Evolutionary conservation across 2,113 vertebrate genomes (phyloP), one percentile per base, ranked within the genome.

Genomic region (Rattus norvegicus): DNA sequence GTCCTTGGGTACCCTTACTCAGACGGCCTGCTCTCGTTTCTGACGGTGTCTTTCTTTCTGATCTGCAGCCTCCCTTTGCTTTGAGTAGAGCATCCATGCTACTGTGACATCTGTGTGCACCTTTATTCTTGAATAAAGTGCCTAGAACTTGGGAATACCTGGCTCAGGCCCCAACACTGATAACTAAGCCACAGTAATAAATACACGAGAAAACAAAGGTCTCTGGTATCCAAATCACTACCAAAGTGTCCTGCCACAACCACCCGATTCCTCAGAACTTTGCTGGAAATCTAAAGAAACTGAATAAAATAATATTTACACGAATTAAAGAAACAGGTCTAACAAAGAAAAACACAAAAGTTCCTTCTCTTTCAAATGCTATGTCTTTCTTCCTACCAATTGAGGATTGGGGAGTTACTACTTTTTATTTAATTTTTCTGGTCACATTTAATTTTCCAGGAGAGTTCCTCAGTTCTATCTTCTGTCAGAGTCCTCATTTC

Each of bases 401-500:
- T 28, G 4, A 65, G 88, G 14, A 83, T 47, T 59, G 72, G 33
- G 28, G 79, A 59, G 70, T 92, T 72, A 14, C 28, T 93, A 26
- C 2, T 83, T 5, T 69, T 70, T 70, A 33, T 70, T 70, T 36
- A n/a, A 36, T 26, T 77, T 88, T 59, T 3, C 36, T 47, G 5
- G 7, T 86, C 49, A 73, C 24, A 10, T 36, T 88, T 28, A 73
- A 8, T 92, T 87, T 90, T 84, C 83, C 81, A 91, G 30, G 8
- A 56, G 12, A 39, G 30, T 56, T 75, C 28, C 77, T 95, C 49
- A 39, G 4, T 88, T 95, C 61, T 59, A 93, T 69, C 36, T 83
- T 28, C 17, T 16, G 77, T 22, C 26, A 67, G 3, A 69, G 54
- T 89, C 73, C 92, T 89, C 93, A 89, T 96, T 96, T 94, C 93